Conservation (phyloP, 2,113 vertebrate species). For the Hystrix cristata region DNA sequence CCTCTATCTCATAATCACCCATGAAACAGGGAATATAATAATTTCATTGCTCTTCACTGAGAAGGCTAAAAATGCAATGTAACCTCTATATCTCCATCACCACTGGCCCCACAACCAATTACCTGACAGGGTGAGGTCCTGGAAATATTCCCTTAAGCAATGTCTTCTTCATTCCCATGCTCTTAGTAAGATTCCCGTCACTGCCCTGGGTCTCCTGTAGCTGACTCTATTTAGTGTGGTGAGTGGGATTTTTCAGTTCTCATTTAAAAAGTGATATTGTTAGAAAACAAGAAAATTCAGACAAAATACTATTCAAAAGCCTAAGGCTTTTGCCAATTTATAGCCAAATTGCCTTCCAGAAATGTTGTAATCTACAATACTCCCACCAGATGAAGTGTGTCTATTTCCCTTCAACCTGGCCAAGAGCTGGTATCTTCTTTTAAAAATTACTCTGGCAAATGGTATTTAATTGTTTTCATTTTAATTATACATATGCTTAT, state of each 20-base stretch:
- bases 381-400: not conserved
- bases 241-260: not conserved
- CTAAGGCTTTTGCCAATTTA: not conserved
- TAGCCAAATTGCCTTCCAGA: constrained; percentile 8
- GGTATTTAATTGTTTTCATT: not conserved
- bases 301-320: constrained; percentile 51
- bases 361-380: not conserved
- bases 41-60: not conserved
- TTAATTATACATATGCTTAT: not conserved
- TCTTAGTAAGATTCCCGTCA: not conserved
- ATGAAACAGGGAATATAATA: not conserved
- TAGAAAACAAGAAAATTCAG: constrained; percentile 44
- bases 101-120: not conserved
- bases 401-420: not conserved
- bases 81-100: not conserved
- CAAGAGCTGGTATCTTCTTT: not conserved
- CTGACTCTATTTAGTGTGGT: not conserved
- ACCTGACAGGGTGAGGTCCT: not conserved
- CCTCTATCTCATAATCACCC: not conserved
- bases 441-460: not conserved
- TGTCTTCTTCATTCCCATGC: not conserved
- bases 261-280: not conserved
- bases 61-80: not conserved
- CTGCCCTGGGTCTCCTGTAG: not conserved
- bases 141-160: not conserved